Percentiles rank a stretch among this genome's conserved stretches.
phyloP scores from a whole-genome alignment of 2,113 vertebrate species.

The Phyllostomus hastatus region DNA sequence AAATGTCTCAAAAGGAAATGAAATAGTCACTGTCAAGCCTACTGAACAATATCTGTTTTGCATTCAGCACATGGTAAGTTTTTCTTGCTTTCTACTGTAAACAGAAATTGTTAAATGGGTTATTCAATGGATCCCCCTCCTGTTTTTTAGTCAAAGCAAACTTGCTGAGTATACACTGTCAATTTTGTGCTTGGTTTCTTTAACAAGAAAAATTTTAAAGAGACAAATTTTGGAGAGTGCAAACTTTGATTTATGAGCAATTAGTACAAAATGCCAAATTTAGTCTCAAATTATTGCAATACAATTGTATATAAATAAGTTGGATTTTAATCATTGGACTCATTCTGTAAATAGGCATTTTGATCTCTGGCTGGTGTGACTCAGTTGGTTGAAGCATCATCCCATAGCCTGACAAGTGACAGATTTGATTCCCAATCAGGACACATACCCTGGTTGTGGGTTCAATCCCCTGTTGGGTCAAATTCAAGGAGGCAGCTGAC shows the following conservation, averaged over 20 bases:
- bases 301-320: not conserved
- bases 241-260: not conserved
- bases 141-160: not conserved
- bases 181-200: not conserved
- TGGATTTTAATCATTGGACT: not conserved
- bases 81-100: not conserved
- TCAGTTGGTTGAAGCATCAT: too few species aligned
- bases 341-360: not conserved
- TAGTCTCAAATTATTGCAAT: not conserved
- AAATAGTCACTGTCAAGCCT: not conserved
- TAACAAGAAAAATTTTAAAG: not conserved
- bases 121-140: not conserved
- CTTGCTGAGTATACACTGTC: not conserved
- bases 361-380: not conserved
- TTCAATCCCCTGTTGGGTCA: too few species aligned
- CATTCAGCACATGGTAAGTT: not conserved
- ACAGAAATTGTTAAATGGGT: not conserved
- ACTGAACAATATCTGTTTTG: slow-evolving; percentile 46
- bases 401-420: too few species aligned
- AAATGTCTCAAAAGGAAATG: slow-evolving; percentile 57
- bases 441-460: too few species aligned
- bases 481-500: too few species aligned
- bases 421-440: too few species aligned
- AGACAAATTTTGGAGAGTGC: not conserved
- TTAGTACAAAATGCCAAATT: not conserved